These are phyloP conservation scores for Invenusta paracnida DNA, from an alignment of 2,888 invertebrate genomes.

Conservation along the genomic window DNA sequence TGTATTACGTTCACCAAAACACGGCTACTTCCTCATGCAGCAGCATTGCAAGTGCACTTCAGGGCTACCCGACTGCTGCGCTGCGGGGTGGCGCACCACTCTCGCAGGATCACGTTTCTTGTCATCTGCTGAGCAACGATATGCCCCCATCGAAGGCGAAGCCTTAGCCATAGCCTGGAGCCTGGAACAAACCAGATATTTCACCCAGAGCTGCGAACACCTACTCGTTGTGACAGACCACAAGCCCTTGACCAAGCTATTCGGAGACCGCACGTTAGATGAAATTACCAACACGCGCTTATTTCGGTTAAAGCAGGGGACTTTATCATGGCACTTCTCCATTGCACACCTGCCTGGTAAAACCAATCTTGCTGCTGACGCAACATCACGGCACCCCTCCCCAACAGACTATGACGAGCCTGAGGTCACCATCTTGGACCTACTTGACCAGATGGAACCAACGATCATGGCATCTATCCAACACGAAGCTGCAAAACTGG, in stretches of 20 bases:
- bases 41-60: constrained; percentile 6
- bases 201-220: constrained; percentile 43
- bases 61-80: constrained; percentile 5
- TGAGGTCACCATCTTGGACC: background rate
- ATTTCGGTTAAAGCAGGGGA: background rate
- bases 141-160: constrained; percentile 33
- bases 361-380: constrained; percentile 35
- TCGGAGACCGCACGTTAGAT: constrained; percentile 45
- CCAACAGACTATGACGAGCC: background rate
- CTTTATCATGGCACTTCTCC: background rate
- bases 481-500: background rate
- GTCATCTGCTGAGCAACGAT: background rate
- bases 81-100: background rate
- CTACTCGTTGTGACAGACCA: constrained; percentile 45
- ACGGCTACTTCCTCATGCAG: constrained; percentile 20
- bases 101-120: constrained; percentile 24
- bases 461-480: background rate
- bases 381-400: constrained; percentile 19
- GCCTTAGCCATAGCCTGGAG: constrained; percentile 42
- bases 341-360: constrained; percentile 27
- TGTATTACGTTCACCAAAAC: too few relatives aligned
- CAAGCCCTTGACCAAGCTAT: constrained; percentile 44
- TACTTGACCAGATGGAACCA: background rate
- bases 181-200: constrained; percentile 43
- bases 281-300: constrained; percentile 41